Evolutionary conservation across 2,888 invertebrate species (phyloP).

Genomic region (Lasioglossum pauxillum): DNA sequence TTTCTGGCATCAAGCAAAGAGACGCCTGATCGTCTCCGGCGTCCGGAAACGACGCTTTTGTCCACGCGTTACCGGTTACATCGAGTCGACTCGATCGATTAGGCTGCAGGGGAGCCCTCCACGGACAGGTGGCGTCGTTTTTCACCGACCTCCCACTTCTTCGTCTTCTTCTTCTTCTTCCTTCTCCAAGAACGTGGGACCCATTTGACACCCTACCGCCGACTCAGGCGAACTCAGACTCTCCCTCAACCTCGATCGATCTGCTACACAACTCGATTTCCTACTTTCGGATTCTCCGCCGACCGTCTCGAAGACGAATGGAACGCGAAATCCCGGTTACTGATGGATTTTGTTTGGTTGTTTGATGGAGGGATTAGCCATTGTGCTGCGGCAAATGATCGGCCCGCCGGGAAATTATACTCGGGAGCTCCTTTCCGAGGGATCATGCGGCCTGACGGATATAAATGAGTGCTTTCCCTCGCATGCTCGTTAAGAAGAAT

Average conservation of each 20-base stretch:
- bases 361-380: constrained; percentile 15
- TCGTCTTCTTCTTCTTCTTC: neutral
- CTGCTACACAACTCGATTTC: constrained; percentile 32
- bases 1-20: constrained; percentile 34
- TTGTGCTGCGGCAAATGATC: constrained; percentile 1
- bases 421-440: neutral
- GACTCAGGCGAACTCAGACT: neutral
- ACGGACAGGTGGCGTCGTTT: constrained; percentile 71
- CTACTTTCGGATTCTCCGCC: constrained; percentile 20
- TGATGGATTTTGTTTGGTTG: constrained; percentile 20
- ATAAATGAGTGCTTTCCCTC: neutral
- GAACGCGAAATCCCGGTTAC: constrained; percentile 22
- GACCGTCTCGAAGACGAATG: constrained; percentile 28
- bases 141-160: constrained; percentile 65
- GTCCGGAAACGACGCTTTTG: constrained; percentile 70
- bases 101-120: constrained; percentile 52
- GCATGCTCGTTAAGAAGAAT: neutral
- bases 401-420: constrained; percentile 7
- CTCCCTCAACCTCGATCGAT: constrained; percentile 43
- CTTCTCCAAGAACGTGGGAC: constrained; percentile 36
- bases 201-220: constrained; percentile 29
- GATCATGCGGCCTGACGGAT: neutral
- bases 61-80: constrained; percentile 70
- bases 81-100: constrained; percentile 69
- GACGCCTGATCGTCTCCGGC: constrained; percentile 47